Percentiles rank a stretch among this genome's conserved stretches.
phyloP scores from a whole-genome alignment of 2,888 invertebrate genomes.

The Cactoblastis cactorum region DNA sequence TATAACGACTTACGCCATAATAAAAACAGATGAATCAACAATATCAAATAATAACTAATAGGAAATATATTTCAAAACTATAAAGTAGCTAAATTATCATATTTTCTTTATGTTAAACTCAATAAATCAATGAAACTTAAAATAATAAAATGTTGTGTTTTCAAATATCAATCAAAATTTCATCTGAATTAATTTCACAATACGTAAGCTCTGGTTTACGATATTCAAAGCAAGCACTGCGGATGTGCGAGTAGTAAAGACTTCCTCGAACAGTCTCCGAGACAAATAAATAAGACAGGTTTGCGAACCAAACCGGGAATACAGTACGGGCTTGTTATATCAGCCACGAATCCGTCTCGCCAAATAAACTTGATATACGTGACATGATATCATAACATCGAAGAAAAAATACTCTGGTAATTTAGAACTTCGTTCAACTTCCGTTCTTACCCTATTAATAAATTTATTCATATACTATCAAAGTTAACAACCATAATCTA shows the following conservation, averaged over 20 bases:
- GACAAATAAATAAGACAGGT: conserved; percentile 9
- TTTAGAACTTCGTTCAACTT: conserved; percentile 2
- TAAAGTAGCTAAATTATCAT: no score
- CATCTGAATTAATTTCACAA: background rate
- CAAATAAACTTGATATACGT: conserved; percentile 12
- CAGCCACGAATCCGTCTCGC: conserved; percentile 4
- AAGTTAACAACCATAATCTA: conserved; percentile 21
- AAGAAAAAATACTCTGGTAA: no score
- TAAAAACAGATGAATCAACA: no score
- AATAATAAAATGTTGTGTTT: background rate
- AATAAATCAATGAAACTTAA: no score
- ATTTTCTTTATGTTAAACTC: no score
- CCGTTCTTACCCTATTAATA: background rate
- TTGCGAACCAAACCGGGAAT: conserved; percentile 3
- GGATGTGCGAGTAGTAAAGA: conserved; percentile 10
- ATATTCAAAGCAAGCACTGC: background rate
- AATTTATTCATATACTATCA: conserved; percentile 19
- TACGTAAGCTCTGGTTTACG: background rate
- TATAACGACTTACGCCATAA: background rate
- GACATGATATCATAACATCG: conserved; percentile 7
- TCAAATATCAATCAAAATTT: background rate
- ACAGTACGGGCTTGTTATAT: conserved; percentile 7
- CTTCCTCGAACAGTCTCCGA: conserved; percentile 7
- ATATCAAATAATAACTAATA: no score
- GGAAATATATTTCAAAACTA: no score